phyloP scores from a whole-genome alignment of 2,797 vertebrate species.

The Echiichthys vipera region DNA sequence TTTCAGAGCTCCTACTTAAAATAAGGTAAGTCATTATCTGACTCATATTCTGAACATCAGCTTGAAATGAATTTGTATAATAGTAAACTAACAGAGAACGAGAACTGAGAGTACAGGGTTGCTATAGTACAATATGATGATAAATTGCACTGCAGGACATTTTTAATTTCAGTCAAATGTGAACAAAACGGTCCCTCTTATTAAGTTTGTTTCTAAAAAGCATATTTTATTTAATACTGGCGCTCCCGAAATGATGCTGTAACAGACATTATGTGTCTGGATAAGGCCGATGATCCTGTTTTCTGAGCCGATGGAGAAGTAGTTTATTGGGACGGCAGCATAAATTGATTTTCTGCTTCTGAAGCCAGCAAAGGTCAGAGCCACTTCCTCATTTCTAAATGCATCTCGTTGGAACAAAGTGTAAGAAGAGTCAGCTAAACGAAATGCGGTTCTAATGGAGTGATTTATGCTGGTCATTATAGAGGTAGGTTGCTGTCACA shows the following conservation, averaged over 20 bases:
- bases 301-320: conserved; percentile 24
- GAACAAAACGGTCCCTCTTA: background rate
- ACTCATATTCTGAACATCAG: background rate
- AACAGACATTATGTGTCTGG: background rate
- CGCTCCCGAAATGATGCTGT: background rate
- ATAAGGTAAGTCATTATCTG: background rate
- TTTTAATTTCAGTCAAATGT: background rate
- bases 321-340: conserved; percentile 38
- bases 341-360: conserved; percentile 55
- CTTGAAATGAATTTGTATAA: background rate
- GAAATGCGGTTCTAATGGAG: conserved; percentile 35
- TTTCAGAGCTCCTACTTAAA: background rate
- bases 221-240: background rate
- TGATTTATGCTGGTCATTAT: conserved; percentile 52
- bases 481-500: conserved; percentile 12
- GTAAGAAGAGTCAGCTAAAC: conserved; percentile 21
- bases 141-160: background rate
- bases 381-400: conserved; percentile 36
- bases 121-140: background rate
- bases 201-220: conserved; percentile 1
- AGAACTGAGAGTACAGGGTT: background rate
- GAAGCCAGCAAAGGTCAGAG: conserved; percentile 50
- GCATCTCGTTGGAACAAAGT: conserved; percentile 40
- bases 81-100: background rate
- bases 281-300: conserved; percentile 16